A percentile compares a stretch with the other conserved stretches of the same genome.
These are phyloP conservation scores for Rattus norvegicus DNA, from an alignment of 2,113 vertebrate species.

Conservation along the genomic window DNA sequence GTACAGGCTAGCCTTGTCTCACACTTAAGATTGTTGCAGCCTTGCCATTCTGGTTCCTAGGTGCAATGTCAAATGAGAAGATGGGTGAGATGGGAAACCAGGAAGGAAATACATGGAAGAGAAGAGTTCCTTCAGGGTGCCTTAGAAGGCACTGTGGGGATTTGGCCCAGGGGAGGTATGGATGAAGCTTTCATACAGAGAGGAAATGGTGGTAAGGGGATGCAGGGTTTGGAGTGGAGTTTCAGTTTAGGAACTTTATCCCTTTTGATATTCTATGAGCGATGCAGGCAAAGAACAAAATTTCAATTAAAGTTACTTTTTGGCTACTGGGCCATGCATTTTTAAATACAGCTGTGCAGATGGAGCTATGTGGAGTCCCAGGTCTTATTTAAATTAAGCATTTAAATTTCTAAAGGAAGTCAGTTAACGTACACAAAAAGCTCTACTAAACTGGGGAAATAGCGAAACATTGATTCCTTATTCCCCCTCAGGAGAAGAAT, in stretches of 20 bases:
- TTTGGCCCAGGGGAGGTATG: constrained; percentile 29
- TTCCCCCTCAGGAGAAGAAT: not conserved
- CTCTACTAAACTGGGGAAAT: constrained; percentile 40
- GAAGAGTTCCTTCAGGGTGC: not conserved
- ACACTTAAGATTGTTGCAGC: not conserved
- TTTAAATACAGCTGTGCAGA: constrained; percentile 35
- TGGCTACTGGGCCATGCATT: not conserved
- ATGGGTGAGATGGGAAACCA: not conserved
- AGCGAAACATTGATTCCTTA: constrained; percentile 38
- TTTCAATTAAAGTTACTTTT: constrained; percentile 58
- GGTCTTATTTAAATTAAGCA: constrained; percentile 54
- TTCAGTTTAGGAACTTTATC: constrained; percentile 40
- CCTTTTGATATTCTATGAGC: constrained; percentile 21
- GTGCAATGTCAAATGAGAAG: constrained; percentile 7
- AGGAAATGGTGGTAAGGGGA: not conserved
- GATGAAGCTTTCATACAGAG: not conserved
- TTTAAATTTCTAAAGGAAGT: constrained; percentile 60
- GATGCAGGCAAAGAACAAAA: constrained; percentile 43
- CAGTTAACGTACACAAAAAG: not conserved
- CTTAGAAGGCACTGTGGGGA: not conserved
- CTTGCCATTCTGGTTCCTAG: not conserved
- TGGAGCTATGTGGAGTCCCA: not conserved
- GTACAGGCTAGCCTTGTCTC: not conserved
- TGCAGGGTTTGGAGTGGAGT: not conserved
- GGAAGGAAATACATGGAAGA: not conserved